Conservation (phyloP, 2,113 vertebrate species). For the Myiagra hebetior region DNA sequence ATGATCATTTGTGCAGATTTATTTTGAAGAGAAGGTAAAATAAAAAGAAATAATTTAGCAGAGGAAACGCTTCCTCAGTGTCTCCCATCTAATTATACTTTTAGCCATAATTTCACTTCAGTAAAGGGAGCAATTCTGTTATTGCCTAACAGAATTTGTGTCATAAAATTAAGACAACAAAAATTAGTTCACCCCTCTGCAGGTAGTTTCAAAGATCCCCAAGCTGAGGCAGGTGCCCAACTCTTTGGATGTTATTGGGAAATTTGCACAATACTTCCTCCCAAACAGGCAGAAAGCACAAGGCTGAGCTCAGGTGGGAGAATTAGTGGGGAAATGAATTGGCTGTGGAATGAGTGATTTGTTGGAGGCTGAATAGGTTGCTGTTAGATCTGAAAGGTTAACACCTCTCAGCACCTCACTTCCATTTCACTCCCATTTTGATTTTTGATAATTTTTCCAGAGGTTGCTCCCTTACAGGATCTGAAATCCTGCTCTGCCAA, state of each 20-base stretch:
- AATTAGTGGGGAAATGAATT: not conserved
- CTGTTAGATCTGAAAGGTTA: not conserved
- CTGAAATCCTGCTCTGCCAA: not conserved
- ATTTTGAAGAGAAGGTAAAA: not conserved
- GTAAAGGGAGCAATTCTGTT: not conserved
- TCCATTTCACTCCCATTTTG: not conserved
- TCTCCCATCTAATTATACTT: not conserved
- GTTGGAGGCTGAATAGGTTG: not conserved
- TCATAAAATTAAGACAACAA: not conserved
- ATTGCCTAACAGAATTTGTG: not conserved
- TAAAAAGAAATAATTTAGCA: not conserved
- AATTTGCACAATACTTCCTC: not conserved
- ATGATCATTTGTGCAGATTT: not conserved
- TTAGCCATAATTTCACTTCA: not conserved
- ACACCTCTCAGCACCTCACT: not conserved
- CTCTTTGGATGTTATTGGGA: not conserved
- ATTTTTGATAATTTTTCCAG: not conserved
- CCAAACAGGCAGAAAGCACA: not conserved
- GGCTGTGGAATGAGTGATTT: not conserved
- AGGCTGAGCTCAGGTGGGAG: not conserved
- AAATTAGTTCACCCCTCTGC: not conserved
- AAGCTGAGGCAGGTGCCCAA: not conserved
- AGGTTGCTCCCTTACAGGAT: not conserved
- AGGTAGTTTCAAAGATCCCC: not conserved
- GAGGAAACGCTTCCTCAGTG: not conserved